These are phyloP conservation scores for Hedychridium roseum DNA, from an alignment of 2,888 invertebrate genomes.

Conservation along the genomic window DNA sequence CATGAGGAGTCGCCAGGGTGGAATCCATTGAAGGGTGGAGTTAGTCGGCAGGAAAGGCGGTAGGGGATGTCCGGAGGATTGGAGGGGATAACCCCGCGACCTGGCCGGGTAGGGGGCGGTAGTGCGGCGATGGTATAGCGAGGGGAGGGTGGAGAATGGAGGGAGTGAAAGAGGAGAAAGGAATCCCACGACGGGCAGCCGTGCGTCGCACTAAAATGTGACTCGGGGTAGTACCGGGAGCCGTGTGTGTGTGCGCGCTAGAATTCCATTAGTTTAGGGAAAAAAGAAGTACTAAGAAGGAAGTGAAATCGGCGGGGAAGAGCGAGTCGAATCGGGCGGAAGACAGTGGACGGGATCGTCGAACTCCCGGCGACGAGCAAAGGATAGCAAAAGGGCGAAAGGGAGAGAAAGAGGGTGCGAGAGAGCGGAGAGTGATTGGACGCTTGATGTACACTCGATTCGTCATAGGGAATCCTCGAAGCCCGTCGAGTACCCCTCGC, in stretches of 20 bases:
- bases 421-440: slow-evolving; percentile 9
- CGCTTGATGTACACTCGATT: too few species aligned
- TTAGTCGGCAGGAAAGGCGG: slow-evolving; percentile 8
- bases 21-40: slow-evolving; percentile 5
- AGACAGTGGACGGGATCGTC: too few species aligned
- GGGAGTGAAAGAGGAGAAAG: slow-evolving; percentile 9
- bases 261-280: too few species aligned
- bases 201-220: slow-evolving; percentile 52
- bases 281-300: too few species aligned
- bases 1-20: slow-evolving; percentile 9
- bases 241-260: slow-evolving; percentile 30
- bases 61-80: slow-evolving; percentile 7
- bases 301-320: too few species aligned
- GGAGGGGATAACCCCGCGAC: not conserved
- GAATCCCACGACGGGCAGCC: slow-evolving; percentile 32
- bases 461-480: slow-evolving; percentile 9
- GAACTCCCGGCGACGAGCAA: slow-evolving; percentile 18
- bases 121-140: too few species aligned
- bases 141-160: slow-evolving; percentile 1
- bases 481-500: slow-evolving; percentile 17
- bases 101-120: too few species aligned
- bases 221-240: slow-evolving; percentile 49
- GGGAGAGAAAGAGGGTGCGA: slow-evolving; percentile 5
- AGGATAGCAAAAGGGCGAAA: slow-evolving; percentile 15
- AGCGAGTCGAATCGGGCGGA: not conserved